Conservation (phyloP, 2,888 invertebrate genomes). For the Cancer borealis region DNA sequence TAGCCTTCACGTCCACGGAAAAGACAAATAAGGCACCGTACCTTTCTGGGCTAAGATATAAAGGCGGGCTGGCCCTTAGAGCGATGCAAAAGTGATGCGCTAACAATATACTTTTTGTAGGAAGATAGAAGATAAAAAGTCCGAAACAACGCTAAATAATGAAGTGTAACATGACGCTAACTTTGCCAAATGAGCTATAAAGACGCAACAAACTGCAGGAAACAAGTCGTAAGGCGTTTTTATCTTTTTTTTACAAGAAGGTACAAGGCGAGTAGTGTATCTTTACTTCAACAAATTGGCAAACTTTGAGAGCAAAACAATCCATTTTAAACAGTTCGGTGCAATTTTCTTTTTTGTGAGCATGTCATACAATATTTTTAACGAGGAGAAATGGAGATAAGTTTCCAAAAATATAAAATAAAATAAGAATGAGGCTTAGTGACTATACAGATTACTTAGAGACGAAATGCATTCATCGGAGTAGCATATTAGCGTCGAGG, state of each 20-base stretch:
- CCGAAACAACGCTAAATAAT: not conserved
- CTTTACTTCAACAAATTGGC: not conserved
- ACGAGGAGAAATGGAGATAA: not conserved
- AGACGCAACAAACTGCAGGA: not conserved
- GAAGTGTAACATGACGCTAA: constrained; percentile 11
- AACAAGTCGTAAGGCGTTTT: not conserved
- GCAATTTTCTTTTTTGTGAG: not conserved
- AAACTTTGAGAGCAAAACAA: not conserved
- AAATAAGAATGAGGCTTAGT: not conserved
- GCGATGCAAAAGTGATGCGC: not conserved
- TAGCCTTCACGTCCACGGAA: constrained; percentile 38
- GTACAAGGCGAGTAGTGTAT: not conserved
- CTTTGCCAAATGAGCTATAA: constrained; percentile 2
- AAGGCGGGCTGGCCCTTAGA: not conserved
- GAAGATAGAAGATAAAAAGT: not conserved
- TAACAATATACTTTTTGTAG: not conserved
- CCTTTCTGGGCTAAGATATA: constrained; percentile 46
- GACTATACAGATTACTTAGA: not conserved
- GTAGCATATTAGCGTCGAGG: not conserved
- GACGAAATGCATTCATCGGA: not conserved
- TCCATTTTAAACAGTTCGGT: constrained; percentile 4
- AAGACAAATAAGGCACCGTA: constrained; percentile 52
- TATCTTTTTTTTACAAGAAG: not conserved
- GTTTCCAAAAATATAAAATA: not conserved
- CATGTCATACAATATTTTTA: not conserved